Evolutionary conservation across 1,140 invertebrate species (phyloP), one percentile per base, ranked within the genome.

Genomic region (Papilio glaucus): DNA sequence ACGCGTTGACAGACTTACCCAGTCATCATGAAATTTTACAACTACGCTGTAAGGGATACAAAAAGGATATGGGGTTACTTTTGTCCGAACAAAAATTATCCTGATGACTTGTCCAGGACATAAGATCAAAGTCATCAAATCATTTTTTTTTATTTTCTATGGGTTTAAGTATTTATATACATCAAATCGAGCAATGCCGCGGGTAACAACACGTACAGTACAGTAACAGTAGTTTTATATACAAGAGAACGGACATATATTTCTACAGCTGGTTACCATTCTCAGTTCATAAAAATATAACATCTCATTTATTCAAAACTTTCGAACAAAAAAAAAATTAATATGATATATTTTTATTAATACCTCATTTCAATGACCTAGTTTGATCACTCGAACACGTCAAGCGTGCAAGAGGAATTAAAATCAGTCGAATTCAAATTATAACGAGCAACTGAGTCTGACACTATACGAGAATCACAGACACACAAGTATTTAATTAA

Each of bases 381-480:
- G 45, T 49, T 49, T 49, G 45, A 49, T 49, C 45, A 49, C 45
- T 49, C 45, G 7, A 49, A 9, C 45, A 49, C 45, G 45, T 42
- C 12, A n/a, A 42, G 41, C 41, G 9, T 21, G 45, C 15, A 12
- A 53, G 49, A 53, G 49, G 49, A 53, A 49, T 49, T 41, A 41
- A 41, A 41, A 13, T 41, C 39, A 41, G 0, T 41, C 39, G 13
- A 41, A 41, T 41, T 41, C 0, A 13, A 41, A 41, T 13, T 41
- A 41, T 41, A 41, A 41, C 13, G 2, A 41, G 39, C 10, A 41
- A 41, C 13, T 13, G 8, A 41, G 10, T 41, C 13, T 13, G 39
- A 41, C 0, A 10, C 2, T 41, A 13, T 3, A 3, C 13, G 39
- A 13, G 10, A 41, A 41, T 10, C 39, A 13, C 9, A 41, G 29